Percentiles rank a stretch among this genome's conserved stretches.
Evolutionary conservation across 2,888 invertebrate genomes (phyloP).

Genomic region (Hemaris fuciformis): DNA sequence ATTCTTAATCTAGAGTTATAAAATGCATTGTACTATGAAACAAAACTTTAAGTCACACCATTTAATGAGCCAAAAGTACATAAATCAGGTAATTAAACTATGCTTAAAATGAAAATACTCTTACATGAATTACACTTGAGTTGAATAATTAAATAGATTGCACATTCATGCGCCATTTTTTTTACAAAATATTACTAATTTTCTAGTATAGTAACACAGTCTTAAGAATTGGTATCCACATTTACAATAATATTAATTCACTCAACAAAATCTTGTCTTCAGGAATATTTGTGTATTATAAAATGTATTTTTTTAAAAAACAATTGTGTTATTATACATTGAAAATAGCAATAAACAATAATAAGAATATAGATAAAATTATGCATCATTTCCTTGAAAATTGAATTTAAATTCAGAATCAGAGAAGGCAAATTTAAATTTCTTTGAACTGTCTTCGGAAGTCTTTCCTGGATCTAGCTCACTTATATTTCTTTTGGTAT

Average conservation of each 20-base stretch:
- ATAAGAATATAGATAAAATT: constrained; percentile 20
- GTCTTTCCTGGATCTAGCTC: constrained; percentile 27
- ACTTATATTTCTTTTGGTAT: constrained; percentile 21
- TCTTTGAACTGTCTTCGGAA: constrained; percentile 35
- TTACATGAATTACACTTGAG: not conserved
- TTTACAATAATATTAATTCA: not conserved
- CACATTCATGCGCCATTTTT: not conserved
- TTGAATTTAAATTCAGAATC: constrained; percentile 85
- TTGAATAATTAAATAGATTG: not conserved
- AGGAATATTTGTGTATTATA: not conserved
- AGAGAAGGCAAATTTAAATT: constrained; percentile 67
- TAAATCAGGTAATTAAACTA: not conserved
- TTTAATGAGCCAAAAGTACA: not conserved
- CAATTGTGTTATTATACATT: not conserved
- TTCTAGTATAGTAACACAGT: not conserved
- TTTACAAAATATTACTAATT: too few relatives aligned
- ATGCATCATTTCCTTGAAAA: constrained; percentile 71
- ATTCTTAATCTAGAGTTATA: constrained; percentile 2
- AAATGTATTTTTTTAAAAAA: not conserved
- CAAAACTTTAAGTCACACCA: not conserved
- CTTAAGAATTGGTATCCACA: too few relatives aligned
- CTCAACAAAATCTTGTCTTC: not conserved
- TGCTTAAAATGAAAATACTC: too few relatives aligned
- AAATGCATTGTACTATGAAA: constrained; percentile 10
- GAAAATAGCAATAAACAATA: not conserved